Percentiles rank a stretch among this genome's conserved stretches.
These are phyloP conservation scores for Anaspis maculata DNA, from an alignment of 2,888 invertebrate genomes.

Conservation along the genomic window DNA sequence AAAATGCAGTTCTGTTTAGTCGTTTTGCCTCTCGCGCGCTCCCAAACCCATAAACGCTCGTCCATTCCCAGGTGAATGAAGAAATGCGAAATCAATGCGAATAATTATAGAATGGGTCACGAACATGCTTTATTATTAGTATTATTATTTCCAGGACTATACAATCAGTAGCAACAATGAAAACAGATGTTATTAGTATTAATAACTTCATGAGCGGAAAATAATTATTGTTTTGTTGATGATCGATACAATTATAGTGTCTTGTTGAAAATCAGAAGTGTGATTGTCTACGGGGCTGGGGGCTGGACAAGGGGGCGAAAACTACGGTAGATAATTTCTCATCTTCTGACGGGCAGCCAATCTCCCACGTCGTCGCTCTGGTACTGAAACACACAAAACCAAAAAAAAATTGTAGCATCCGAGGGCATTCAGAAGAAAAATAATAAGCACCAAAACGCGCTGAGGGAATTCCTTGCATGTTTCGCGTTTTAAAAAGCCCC, in stretches of 20 bases:
- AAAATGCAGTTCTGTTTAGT: too few relatives aligned
- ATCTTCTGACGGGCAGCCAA: constrained; percentile 35
- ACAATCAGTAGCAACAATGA: constrained; percentile 26
- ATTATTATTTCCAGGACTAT: constrained; percentile 18
- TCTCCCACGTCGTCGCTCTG: constrained; percentile 31
- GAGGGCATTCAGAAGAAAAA: too few relatives aligned
- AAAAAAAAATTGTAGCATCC: constrained; percentile 1
- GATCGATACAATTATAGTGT: background rate
- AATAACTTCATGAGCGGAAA: constrained; percentile 22
- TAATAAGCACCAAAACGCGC: too few relatives aligned
- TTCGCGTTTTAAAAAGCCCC: too few relatives aligned
- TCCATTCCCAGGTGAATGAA: too few relatives aligned
- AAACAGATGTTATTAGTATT: too few relatives aligned
- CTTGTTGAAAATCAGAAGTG: constrained; percentile 20
- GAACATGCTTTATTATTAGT: constrained; percentile 28
- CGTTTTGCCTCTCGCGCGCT: too few relatives aligned
- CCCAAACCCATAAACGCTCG: too few relatives aligned
- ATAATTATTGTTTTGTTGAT: constrained; percentile 13
- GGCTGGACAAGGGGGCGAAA: constrained; percentile 22
- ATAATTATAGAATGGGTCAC: constrained; percentile 19
- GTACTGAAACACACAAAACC: constrained; percentile 30
- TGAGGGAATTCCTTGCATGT: too few relatives aligned
- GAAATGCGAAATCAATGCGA: too few relatives aligned
- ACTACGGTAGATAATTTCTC: constrained; percentile 24
- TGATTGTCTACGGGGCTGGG: constrained; percentile 38